A percentile compares a stretch with the other conserved stretches of the same genome.
These are phyloP conservation scores for Haliclona indistincta DNA, from an alignment of 37 sponge, comb jelly and placozoan species.

Conservation along the genomic window DNA sequence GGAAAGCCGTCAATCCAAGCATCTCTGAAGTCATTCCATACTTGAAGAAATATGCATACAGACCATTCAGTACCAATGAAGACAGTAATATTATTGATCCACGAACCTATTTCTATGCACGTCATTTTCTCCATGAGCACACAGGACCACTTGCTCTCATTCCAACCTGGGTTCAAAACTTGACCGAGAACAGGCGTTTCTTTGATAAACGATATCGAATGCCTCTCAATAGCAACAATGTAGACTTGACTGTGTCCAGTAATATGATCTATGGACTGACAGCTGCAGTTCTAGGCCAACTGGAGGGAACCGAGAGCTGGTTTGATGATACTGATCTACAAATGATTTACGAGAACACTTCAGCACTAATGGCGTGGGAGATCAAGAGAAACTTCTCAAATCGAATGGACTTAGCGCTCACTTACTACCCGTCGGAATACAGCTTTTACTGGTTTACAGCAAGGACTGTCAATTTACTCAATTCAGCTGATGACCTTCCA, in stretches of 20 bases:
- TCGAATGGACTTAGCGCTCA: constrained; percentile 54
- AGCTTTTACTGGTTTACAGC: constrained; percentile 65
- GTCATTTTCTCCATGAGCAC: constrained; percentile 31
- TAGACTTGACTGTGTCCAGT: constrained; percentile 44
- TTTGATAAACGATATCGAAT: constrained; percentile 12
- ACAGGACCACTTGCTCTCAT: background rate
- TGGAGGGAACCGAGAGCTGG: constrained; percentile 3
- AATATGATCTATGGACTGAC: constrained; percentile 55
- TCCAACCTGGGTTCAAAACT: constrained; percentile 42
- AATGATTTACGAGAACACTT: constrained; percentile 43
- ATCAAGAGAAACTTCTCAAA: constrained; percentile 42
- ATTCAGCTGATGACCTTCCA: constrained; percentile 4
- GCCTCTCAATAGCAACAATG: constrained; percentile 53
- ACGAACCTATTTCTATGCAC: constrained; percentile 37
- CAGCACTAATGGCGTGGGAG: constrained; percentile 33
- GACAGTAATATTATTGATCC: constrained; percentile 41
- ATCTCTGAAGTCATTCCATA: constrained; percentile 3
- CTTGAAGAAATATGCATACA: constrained; percentile 42
- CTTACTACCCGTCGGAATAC: constrained; percentile 54
- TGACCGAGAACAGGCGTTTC: constrained; percentile 9
- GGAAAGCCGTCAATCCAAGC: constrained; percentile 35
- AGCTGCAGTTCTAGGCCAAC: constrained; percentile 17
- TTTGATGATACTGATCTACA: constrained; percentile 60
- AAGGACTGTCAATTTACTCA: constrained; percentile 45
- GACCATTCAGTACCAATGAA: constrained; percentile 13